These are phyloP conservation scores for Rallus crepitans DNA, from an alignment of 2,797 vertebrate species.

Conservation along the genomic window DNA sequence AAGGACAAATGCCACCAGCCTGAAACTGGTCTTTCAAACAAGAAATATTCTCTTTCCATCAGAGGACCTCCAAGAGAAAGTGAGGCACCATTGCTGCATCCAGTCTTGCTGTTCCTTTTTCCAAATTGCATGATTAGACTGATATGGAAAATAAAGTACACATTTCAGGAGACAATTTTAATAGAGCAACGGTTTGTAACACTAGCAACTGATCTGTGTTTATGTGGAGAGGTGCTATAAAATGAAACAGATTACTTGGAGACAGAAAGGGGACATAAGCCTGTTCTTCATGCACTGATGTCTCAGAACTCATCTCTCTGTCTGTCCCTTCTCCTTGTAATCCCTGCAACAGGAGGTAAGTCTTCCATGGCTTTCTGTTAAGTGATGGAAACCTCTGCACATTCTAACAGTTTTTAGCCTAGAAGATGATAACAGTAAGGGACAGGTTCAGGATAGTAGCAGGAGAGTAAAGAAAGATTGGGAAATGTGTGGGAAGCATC, in stretches of 20 bases:
- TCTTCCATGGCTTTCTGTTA: not conserved
- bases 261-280: not conserved
- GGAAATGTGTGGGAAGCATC: slow-evolving; percentile 12
- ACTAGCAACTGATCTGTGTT: not conserved
- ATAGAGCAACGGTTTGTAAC: not conserved
- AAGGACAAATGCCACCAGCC: not conserved
- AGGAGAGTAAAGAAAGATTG: not conserved
- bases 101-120: not conserved
- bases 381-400: not conserved
- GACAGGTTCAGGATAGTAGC: not conserved
- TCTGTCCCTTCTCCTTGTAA: not conserved
- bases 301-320: not conserved
- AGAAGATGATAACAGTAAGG: not conserved
- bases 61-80: not conserved
- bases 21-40: not conserved
- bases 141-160: not conserved
- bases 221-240: not conserved
- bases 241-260: not conserved
- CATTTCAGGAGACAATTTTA: not conserved
- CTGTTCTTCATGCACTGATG: not conserved
- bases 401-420: not conserved
- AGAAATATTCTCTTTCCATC: not conserved
- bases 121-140: not conserved
- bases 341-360: not conserved
- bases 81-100: not conserved